Conservation (phyloP, 2,888 invertebrate species). For the Nomada flava region DNA sequence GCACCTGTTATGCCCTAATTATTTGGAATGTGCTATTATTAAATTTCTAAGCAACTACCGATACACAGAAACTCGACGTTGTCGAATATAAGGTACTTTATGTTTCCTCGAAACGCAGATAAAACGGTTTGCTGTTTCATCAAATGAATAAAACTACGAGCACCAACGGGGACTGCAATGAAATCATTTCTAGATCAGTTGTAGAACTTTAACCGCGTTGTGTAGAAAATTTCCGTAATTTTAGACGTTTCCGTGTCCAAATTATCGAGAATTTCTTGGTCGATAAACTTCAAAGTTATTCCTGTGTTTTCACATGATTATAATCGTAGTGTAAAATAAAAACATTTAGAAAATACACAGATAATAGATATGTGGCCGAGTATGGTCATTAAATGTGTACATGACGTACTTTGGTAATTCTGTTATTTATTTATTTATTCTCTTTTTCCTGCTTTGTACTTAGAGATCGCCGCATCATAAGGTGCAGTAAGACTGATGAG, state of each 20-base stretch:
- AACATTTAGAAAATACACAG: conserved; percentile 37
- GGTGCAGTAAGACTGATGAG: conserved; percentile 56
- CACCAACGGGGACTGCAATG: conserved; percentile 2
- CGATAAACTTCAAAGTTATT: conserved; percentile 19
- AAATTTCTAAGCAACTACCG: conserved; percentile 29
- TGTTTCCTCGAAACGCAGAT: conserved; percentile 6
- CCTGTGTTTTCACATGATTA: neutral
- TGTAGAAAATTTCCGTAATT: conserved; percentile 21
- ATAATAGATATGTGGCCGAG: conserved; percentile 69
- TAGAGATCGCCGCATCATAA: conserved; percentile 31
- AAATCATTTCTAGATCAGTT: conserved; percentile 18
- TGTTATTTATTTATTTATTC: neutral
- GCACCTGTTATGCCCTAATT: conserved; percentile 45
- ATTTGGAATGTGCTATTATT: conserved; percentile 58
- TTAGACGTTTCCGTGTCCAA: neutral
- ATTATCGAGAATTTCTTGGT: conserved; percentile 21
- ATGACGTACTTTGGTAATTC: conserved; percentile 24
- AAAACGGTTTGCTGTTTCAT: conserved; percentile 4
- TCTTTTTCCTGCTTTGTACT: conserved; percentile 71
- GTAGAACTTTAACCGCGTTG: conserved; percentile 13
- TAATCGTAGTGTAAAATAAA: conserved; percentile 39
- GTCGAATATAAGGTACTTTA: conserved; percentile 24
- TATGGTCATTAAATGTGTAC: conserved; percentile 63
- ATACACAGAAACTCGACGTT: conserved; percentile 47
- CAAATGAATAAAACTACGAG: conserved; percentile 15